phyloP scores from a whole-genome alignment of 2,888 invertebrate species.

The Andrena haemorrhoa region DNA sequence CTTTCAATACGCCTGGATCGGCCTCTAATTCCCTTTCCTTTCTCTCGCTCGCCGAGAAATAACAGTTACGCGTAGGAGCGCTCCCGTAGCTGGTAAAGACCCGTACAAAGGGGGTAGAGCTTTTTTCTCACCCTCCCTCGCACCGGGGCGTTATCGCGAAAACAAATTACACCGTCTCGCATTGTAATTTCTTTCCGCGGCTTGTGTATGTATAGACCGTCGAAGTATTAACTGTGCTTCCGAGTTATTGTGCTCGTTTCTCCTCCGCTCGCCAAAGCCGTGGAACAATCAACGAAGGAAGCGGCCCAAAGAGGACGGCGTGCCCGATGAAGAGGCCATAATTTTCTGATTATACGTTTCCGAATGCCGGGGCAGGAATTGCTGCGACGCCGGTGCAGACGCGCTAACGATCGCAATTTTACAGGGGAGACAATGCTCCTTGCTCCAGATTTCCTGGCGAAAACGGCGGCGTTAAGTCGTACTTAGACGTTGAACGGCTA shows the following conservation, averaged over 20 bases:
- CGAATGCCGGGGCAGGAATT: constrained; percentile 42
- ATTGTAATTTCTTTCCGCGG: constrained; percentile 68
- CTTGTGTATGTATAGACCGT: constrained; percentile 27
- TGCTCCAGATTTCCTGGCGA: constrained; percentile 23
- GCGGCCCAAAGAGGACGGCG: constrained; percentile 41
- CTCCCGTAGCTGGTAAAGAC: constrained; percentile 6
- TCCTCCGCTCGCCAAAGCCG: constrained; percentile 30
- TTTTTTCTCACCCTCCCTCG: background rate
- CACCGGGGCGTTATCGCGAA: constrained; percentile 60
- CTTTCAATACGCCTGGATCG: constrained; percentile 29
- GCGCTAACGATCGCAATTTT: constrained; percentile 46
- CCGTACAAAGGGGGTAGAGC: constrained; percentile 10
- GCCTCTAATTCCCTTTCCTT: constrained; percentile 33
- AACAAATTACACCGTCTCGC: constrained; percentile 71
- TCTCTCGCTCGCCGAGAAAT: constrained; percentile 21
- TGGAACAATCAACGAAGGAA: constrained; percentile 50
- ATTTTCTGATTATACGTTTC: constrained; percentile 68
- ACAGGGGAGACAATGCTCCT: constrained; percentile 15
- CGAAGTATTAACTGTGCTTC: constrained; percentile 45
- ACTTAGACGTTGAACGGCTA: background rate
- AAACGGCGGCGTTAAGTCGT: background rate
- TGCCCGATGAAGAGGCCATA: constrained; percentile 55
- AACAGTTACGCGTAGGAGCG: constrained; percentile 38
- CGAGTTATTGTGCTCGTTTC: constrained; percentile 49
- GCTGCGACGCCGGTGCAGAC: constrained; percentile 9